A percentile compares a stretch with the other conserved stretches of the same genome.
Evolutionary conservation across 2,113 vertebrate genomes (phyloP).

Genomic region (Limanda limanda): DNA sequence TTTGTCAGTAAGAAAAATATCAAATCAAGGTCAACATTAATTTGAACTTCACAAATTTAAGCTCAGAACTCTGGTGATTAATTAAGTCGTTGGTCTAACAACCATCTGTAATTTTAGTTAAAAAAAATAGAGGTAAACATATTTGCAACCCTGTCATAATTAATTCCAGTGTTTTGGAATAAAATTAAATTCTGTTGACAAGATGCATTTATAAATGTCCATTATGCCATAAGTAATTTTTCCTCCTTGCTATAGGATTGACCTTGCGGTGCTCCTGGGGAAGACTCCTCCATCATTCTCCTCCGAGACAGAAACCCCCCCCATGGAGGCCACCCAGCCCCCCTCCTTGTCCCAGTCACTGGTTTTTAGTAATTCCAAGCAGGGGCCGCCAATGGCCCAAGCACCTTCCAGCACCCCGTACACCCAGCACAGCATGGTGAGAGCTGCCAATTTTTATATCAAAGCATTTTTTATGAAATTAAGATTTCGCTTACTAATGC

Average conservation of each 20-base stretch:
- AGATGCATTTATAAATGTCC: too few species aligned
- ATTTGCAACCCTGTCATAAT: too few species aligned
- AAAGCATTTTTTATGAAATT: neutral
- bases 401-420: conserved; percentile 85
- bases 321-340: conserved; percentile 88
- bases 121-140: too few species aligned
- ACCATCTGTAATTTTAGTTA: neutral
- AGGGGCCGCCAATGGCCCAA: conserved; percentile 87
- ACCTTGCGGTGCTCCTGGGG: conserved; percentile 95
- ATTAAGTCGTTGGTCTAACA: too few species aligned
- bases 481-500: neutral
- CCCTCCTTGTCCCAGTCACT: conserved; percentile 91
- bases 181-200: too few species aligned
- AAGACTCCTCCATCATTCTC: conserved; percentile 93
- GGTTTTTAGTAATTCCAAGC: conserved; percentile 98
- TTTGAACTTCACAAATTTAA: neutral
- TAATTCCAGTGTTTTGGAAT: too few species aligned
- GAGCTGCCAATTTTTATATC: conserved; percentile 31
- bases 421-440: conserved; percentile 95
- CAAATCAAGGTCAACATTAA: too few species aligned
- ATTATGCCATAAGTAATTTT: neutral
- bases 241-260: conserved; percentile 84
- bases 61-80: neutral
- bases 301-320: conserved; percentile 89
- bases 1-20: too few species aligned